A percentile compares a stretch with the other conserved stretches of the same genome.
These are phyloP conservation scores for Epinotia bilunana DNA, from an alignment of 2,888 invertebrate genomes.

Conservation along the genomic window DNA sequence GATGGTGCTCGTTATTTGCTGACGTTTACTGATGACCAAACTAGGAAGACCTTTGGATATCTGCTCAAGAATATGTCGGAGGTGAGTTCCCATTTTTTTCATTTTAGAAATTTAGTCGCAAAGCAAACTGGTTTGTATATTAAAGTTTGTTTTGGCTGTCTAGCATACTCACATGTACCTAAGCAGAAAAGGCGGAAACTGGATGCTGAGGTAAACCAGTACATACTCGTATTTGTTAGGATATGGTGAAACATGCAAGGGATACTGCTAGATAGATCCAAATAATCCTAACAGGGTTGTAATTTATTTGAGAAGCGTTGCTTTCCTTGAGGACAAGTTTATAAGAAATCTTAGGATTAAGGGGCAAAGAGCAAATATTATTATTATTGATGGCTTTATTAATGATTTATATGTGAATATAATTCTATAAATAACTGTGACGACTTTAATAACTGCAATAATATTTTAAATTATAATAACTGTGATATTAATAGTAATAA, in stretches of 20 bases:
- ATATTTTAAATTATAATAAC: too few relatives aligned
- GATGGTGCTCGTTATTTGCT: conserved; percentile 8
- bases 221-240: background rate
- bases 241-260: conserved; percentile 4
- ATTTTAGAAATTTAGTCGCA: background rate
- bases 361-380: too few relatives aligned
- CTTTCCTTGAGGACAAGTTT: conserved; percentile 4
- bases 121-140: background rate
- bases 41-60: background rate
- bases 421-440: too few relatives aligned
- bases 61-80: background rate
- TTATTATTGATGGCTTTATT: too few relatives aligned
- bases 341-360: background rate
- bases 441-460: too few relatives aligned
- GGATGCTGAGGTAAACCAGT: background rate
- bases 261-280: background rate
- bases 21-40: background rate
- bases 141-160: background rate
- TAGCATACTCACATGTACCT: background rate
- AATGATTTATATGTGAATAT: too few relatives aligned
- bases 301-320: conserved; percentile 1
- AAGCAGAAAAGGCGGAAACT: background rate
- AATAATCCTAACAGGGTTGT: conserved; percentile 9
- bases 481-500: too few relatives aligned
- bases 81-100: conserved; percentile 10